Conservation (phyloP, 2,113 vertebrate species). For the Regulus satrapa region DNA sequence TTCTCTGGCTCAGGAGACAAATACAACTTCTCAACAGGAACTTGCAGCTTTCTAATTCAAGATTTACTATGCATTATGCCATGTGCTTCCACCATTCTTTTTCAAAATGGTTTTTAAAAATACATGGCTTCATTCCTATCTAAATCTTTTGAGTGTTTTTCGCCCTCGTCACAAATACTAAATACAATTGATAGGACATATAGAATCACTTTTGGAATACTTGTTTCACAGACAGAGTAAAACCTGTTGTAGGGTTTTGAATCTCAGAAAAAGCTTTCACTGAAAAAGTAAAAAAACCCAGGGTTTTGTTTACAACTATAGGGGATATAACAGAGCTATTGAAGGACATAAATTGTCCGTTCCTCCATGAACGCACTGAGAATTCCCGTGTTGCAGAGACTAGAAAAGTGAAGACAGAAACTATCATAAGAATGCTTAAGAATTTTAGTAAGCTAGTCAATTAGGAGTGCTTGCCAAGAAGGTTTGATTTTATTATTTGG, state of each 20-base stretch:
- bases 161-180: not conserved
- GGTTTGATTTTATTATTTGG: conserved; percentile 14
- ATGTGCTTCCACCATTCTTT: not conserved
- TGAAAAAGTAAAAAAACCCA: not conserved
- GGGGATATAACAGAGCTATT: not conserved
- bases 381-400: not conserved
- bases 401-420: not conserved
- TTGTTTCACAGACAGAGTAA: not conserved
- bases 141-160: not conserved
- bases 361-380: not conserved
- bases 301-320: too few species aligned
- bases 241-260: not conserved
- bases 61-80: not conserved
- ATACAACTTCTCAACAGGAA: not conserved
- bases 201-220: not conserved
- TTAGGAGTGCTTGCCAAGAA: not conserved
- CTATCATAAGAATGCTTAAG: not conserved
- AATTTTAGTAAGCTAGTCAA: not conserved
- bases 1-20: conserved; percentile 6
- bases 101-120: not conserved
- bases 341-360: not conserved
- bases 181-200: not conserved
- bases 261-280: not conserved
- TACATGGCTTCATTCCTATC: not conserved
- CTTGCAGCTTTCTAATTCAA: not conserved